Evolutionary conservation across 1,140 invertebrate species (phyloP).

Genomic region (Triops longicaudatus): DNA sequence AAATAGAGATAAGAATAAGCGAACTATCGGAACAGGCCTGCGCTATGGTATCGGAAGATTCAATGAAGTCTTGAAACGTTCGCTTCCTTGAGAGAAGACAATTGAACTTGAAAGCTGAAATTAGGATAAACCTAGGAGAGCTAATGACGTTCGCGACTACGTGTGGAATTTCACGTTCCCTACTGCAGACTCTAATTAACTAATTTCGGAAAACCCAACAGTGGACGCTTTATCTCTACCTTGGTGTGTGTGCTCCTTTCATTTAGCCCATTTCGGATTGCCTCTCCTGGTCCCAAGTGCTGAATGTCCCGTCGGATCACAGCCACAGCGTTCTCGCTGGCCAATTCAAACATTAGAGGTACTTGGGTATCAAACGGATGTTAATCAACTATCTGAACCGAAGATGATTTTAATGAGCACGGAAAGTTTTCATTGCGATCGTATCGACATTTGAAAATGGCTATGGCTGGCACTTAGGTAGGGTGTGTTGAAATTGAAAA

Average conservation of each 20-base stretch:
- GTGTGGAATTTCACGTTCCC: slow-evolving; percentile 14
- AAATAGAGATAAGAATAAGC: neutral
- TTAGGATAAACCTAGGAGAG: neutral
- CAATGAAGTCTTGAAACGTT: neutral
- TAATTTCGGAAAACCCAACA: neutral
- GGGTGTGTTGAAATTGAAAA: neutral
- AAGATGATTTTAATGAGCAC: neutral
- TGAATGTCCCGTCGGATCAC: neutral
- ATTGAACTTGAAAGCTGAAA: neutral
- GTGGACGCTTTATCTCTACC: slow-evolving; percentile 11
- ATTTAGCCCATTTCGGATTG: slow-evolving; percentile 8
- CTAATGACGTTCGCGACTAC: slow-evolving; percentile 1
- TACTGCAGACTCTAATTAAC: slow-evolving; percentile 10
- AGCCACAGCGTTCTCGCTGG: neutral
- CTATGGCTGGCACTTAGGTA: neutral
- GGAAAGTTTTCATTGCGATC: neutral
- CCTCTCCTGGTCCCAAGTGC: neutral
- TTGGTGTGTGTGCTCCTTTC: slow-evolving; percentile 11
- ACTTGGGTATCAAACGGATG: neutral
- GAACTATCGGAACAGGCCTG: no score
- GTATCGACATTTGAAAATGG: neutral
- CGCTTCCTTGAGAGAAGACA: neutral
- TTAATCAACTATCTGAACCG: neutral
- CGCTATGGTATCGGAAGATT: neutral
- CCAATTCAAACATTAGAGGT: neutral